Evolutionary conservation across 2,888 invertebrate genomes (phyloP).

Genomic region (Antheraea yamamai): DNA sequence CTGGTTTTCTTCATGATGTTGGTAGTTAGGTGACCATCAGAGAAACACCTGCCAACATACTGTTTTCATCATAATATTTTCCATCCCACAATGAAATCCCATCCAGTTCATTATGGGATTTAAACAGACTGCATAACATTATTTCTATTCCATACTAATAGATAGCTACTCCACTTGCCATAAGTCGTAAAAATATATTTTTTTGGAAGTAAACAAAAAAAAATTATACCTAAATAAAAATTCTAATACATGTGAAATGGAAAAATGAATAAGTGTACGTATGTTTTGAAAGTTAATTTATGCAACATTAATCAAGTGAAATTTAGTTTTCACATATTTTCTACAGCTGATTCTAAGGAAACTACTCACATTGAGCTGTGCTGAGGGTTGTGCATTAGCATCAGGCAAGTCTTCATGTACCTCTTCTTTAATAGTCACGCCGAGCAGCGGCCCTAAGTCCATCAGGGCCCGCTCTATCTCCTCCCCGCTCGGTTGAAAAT

Average conservation of each 20-base stretch:
- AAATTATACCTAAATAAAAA: not conserved
- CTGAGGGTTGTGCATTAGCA: conserved; percentile 37
- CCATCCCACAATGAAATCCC: too few relatives aligned
- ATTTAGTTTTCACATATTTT: conserved; percentile 5
- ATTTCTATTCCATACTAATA: too few relatives aligned
- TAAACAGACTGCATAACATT: too few relatives aligned
- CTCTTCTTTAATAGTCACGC: conserved; percentile 77
- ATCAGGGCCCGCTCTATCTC: conserved; percentile 76
- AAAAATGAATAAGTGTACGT: not conserved
- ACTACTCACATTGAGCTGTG: conserved; percentile 52
- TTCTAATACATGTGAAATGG: not conserved
- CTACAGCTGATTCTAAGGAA: not conserved
- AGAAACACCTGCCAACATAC: too few relatives aligned
- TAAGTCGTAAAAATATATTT: too few relatives aligned
- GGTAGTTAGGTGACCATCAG: too few relatives aligned
- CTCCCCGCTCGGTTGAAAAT: conserved; percentile 67
- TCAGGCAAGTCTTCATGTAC: conserved; percentile 64
- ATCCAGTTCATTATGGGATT: too few relatives aligned
- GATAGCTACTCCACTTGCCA: too few relatives aligned
- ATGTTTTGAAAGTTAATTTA: not conserved
- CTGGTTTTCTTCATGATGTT: too few relatives aligned
- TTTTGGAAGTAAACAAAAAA: too few relatives aligned
- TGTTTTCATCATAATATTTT: too few relatives aligned
- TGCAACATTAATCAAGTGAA: not conserved
- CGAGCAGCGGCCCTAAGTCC: conserved; percentile 75